A percentile compares a stretch with the other conserved stretches of the same genome.
Conservation (phyloP, 2,113 vertebrate genomes). For the Amia ocellicauda region DNA sequence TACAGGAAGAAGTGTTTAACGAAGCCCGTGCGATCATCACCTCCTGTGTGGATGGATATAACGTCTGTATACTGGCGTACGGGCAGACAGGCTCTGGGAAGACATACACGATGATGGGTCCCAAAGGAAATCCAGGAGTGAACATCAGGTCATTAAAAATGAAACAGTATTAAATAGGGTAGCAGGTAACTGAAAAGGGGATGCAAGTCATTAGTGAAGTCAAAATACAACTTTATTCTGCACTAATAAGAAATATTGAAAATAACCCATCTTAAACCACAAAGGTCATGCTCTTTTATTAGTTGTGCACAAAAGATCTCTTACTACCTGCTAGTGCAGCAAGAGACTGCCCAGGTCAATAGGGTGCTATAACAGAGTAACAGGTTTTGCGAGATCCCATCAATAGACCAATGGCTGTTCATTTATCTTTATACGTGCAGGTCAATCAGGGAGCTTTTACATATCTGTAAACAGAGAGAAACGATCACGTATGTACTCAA, state of each 20-base stretch:
- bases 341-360: no score
- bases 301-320: no score
- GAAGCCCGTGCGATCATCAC: constrained; percentile 48
- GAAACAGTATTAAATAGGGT: constrained; percentile 1
- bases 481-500: constrained; percentile 52
- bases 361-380: not conserved
- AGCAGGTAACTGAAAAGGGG: no score
- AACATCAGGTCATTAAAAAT: constrained; percentile 48
- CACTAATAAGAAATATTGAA: no score
- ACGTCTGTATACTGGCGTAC: constrained; percentile 58
- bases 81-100: constrained; percentile 62
- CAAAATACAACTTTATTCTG: no score
- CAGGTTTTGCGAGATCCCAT: not conserved
- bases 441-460: constrained; percentile 53
- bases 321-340: no score
- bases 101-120: constrained; percentile 63
- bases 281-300: no score
- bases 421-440: constrained; percentile 32
- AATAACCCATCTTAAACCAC: no score
- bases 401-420: not conserved
- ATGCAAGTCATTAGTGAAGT: no score
- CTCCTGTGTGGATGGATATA: constrained; percentile 59
- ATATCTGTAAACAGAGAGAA: constrained; percentile 49
- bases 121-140: constrained; percentile 51
- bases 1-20: constrained; percentile 55